A percentile compares a stretch with the other conserved stretches of the same genome.
These are phyloP conservation scores for Oreonectes daqikongensis DNA, from an alignment of 2,797 vertebrate species.

Conservation along the genomic window DNA sequence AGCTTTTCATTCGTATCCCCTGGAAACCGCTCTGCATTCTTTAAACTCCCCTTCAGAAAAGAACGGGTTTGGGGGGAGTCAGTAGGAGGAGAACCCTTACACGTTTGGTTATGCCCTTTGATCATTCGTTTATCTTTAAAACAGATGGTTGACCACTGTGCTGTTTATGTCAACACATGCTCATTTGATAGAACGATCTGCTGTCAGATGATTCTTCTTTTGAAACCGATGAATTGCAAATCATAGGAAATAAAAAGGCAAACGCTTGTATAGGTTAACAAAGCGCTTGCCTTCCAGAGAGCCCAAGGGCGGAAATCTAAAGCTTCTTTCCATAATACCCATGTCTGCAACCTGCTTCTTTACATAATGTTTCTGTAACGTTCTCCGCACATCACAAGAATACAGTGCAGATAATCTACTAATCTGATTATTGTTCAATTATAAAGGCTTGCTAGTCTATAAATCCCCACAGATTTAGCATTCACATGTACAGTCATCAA, in stretches of 20 bases:
- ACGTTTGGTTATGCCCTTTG: conserved; percentile 81
- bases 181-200: conserved; percentile 67
- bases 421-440: conserved; percentile 75
- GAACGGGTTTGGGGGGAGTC: conserved; percentile 44
- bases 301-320: conserved; percentile 55
- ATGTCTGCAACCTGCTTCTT: conserved; percentile 67
- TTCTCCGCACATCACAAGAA: conserved; percentile 63
- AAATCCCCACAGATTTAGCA: conserved; percentile 58
- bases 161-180: conserved; percentile 72
- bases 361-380: conserved; percentile 63
- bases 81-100: conserved; percentile 62
- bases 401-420: conserved; percentile 72
- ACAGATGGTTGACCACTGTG: conserved; percentile 78
- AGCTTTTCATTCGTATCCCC: conserved; percentile 87
- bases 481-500: conserved; percentile 57
- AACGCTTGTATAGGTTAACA: conserved; percentile 55
- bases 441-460: conserved; percentile 60
- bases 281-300: conserved; percentile 50
- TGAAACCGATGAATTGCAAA: conserved; percentile 71
- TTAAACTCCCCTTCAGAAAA: conserved; percentile 77
- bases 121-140: conserved; percentile 81
- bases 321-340: conserved; percentile 66
- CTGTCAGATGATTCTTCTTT: conserved; percentile 64
- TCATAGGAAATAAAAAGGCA: conserved; percentile 65
- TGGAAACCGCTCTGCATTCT: conserved; percentile 84